These are phyloP conservation scores for Aspidiotus rigidus DNA, from an alignment of 2,888 invertebrate genomes.

Conservation along the genomic window DNA sequence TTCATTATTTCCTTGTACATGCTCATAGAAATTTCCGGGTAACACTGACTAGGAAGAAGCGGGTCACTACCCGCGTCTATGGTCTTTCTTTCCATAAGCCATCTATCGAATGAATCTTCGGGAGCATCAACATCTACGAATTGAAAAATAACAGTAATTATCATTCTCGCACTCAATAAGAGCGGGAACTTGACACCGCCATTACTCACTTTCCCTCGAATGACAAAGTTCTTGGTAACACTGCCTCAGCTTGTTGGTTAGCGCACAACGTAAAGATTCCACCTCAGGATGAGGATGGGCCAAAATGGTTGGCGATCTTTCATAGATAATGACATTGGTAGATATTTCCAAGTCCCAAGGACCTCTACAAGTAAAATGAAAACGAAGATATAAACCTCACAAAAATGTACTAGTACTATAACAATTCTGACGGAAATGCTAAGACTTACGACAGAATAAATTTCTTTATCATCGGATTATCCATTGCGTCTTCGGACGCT, in stretches of 20 bases:
- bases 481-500: conserved; percentile 63
- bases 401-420: conserved; percentile 27
- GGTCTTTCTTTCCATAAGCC: conserved; percentile 92
- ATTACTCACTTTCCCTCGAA: conserved; percentile 62
- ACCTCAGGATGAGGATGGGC: conserved; percentile 92
- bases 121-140: conserved; percentile 74
- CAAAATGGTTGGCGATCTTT: conserved; percentile 71
- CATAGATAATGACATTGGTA: conserved; percentile 83
- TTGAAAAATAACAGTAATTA: neutral
- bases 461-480: conserved; percentile 70
- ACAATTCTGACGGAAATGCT: no score
- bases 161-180: neutral
- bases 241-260: conserved; percentile 73
- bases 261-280: conserved; percentile 73
- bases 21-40: conserved; percentile 81
- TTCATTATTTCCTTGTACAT: conserved; percentile 98
- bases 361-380: conserved; percentile 47
- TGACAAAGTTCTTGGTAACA: conserved; percentile 92
- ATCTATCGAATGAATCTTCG: conserved; percentile 89
- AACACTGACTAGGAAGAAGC: conserved; percentile 80
- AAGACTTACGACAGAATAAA: conserved; percentile 63
- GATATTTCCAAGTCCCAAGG: conserved; percentile 92
- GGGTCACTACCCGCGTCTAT: conserved; percentile 84
- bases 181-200: no score
- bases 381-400: no score